Percentiles rank a stretch among this genome's conserved stretches.
These are phyloP conservation scores for Erythrocebus patas DNA, from an alignment of 2,113 vertebrate species.

Conservation along the genomic window DNA sequence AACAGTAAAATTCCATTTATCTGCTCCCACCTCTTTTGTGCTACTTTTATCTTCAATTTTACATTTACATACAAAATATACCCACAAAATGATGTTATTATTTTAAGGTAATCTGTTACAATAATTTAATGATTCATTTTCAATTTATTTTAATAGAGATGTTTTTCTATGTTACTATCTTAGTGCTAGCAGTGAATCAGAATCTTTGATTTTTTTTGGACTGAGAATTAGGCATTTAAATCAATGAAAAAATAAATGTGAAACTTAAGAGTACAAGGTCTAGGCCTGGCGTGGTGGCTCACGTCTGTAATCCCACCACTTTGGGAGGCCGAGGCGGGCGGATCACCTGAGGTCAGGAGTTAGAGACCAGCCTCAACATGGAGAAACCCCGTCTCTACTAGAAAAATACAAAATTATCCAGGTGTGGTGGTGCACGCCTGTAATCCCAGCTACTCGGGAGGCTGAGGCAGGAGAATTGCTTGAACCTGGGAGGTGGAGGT, in stretches of 20 bases:
- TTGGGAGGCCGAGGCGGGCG: no score
- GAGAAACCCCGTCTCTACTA: no score
- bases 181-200: neutral
- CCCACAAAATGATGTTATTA: neutral
- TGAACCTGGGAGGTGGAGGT: no score
- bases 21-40: neutral
- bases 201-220: neutral
- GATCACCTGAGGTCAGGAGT: no score
- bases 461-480: no score
- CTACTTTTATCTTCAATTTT: neutral
- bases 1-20: neutral
- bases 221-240: neutral
- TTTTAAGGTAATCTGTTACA: neutral
- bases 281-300: neutral
- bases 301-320: no score
- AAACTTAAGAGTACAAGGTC: neutral
- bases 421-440: no score
- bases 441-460: no score
- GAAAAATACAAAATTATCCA: no score
- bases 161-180: neutral
- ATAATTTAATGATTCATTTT: slow-evolving; percentile 17
- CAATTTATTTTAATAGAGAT: neutral
- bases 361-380: no score
- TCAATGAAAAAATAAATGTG: neutral
- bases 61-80: neutral